Evolutionary conservation across 2,113 vertebrate species (phyloP), one percentile per base, ranked within the genome.

Genomic region (Elachura formosa): DNA sequence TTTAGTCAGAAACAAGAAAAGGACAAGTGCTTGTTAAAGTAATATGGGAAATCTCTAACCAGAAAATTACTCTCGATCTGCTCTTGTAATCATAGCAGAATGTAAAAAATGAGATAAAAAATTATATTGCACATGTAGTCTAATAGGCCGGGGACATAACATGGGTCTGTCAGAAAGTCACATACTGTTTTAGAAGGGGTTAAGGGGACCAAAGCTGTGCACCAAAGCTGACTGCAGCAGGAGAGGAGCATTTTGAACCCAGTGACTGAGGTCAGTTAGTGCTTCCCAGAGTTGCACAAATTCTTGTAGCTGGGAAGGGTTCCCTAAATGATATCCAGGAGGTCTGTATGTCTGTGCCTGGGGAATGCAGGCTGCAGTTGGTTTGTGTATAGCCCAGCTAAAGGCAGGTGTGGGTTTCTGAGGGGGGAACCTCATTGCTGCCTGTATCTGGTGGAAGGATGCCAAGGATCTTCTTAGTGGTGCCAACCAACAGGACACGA

Each of bases 81-180:
- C 41, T 77, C 11, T 67, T 55, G 13, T 15, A 84, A 67, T 87
- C 61, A 25, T 24, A 83, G 38, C 28, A 41, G 12, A 41, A 61
- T 49, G 29, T 56, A 19, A 54, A 73, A 54, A 67, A 40, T 9
- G 15, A 73, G 20, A 12, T 45, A 49, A 76, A 62, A 29, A 78
- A 61, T 4, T 72, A 13, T 14, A 25, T 38, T 78, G 88, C 22
- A 6, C 45, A 33, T 46, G 68, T 28, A 46, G 34, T 38, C 10
- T 20, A 43, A 8, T 0, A 43, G 16, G 23, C 51, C 4, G 0
- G 11, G 67, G 62, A 28, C 20, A 9, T 28, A 63, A 69, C 25
- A 8, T 10, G 17, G 20, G 10, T 62, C n/a, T 82, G 84, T 51
- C 43, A 64, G 87, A 48, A 93, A 77, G 59, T 31, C 33, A 55